Percentiles rank a stretch among this genome's conserved stretches.
Evolutionary conservation across 37 sponge, comb jelly and placozoan genomes (phyloP).

Genomic region (Cliona cf. orientalis): DNA sequence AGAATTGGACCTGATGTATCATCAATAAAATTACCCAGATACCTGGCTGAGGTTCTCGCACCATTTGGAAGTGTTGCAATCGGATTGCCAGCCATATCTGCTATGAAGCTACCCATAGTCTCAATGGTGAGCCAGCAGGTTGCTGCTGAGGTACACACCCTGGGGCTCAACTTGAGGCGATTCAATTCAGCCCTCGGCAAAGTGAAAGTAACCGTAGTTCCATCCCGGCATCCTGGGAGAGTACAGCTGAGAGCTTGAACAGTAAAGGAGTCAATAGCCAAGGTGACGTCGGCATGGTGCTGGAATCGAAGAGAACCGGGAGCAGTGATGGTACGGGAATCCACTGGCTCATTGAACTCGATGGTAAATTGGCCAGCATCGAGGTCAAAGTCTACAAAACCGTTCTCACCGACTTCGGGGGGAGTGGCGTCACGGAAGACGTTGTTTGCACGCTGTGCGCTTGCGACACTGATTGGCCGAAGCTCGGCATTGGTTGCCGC

Average conservation of each 20-base stretch:
- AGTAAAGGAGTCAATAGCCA: constrained; percentile 14
- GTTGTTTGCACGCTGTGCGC: constrained; percentile 4
- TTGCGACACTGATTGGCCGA: background rate
- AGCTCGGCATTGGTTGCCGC: background rate
- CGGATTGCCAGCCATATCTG: constrained; percentile 82
- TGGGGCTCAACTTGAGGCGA: constrained; percentile 55
- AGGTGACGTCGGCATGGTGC: constrained; percentile 29
- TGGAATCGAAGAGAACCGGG: constrained; percentile 61
- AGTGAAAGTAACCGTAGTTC: constrained; percentile 48
- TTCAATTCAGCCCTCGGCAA: constrained; percentile 66
- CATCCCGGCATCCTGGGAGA: constrained; percentile 50
- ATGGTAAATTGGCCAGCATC: constrained; percentile 67
- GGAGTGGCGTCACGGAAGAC: constrained; percentile 47
- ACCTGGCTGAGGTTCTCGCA: constrained; percentile 7
- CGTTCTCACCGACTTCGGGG: constrained; percentile 52
- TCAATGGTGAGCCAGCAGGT: constrained; percentile 84
- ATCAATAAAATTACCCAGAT: constrained; percentile 46
- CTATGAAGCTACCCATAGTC: constrained; percentile 45
- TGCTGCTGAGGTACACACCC: constrained; percentile 73
- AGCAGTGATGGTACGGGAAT: constrained; percentile 19
- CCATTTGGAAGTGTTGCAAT: constrained; percentile 55
- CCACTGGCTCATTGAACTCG: constrained; percentile 72
- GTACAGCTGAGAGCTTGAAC: constrained; percentile 37
- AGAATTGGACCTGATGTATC: constrained; percentile 75
- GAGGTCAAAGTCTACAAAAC: constrained; percentile 74